Evolutionary conservation across 2,113 vertebrate genomes (phyloP).

Genomic region (Spheniscus mendiculus): DNA sequence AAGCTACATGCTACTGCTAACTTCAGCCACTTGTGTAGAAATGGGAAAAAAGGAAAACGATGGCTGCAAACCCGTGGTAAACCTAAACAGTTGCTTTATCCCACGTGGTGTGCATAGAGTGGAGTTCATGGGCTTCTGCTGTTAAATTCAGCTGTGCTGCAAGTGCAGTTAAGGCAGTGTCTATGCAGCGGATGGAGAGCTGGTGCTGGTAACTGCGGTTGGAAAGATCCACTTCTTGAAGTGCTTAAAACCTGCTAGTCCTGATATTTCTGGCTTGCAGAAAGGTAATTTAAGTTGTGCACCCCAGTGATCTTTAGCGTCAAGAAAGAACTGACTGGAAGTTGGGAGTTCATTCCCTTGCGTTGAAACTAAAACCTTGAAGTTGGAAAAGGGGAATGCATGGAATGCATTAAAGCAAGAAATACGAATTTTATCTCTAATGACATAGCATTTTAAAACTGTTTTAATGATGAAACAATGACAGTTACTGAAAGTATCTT

Average conservation of each 20-base stretch:
- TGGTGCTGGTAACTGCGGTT: neutral
- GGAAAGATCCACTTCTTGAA: neutral
- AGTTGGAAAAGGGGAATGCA: neutral
- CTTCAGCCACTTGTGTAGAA: neutral
- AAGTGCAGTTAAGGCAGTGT: too few species aligned
- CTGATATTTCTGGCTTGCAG: neutral
- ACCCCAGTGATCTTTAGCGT: rapidly evolving
- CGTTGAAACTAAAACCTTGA: neutral
- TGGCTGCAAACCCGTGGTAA: neutral
- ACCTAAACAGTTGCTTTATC: neutral
- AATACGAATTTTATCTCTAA: neutral
- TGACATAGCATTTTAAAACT: neutral
- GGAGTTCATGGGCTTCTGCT: rapidly evolving
- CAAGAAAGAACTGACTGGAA: neutral
- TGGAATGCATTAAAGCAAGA: neutral
- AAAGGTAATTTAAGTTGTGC: neutral
- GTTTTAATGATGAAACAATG: neutral
- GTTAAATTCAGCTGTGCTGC: neutral
- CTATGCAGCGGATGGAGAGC: neutral
- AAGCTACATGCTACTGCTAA: too few species aligned
- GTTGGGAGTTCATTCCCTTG: neutral
- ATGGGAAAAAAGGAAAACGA: neutral
- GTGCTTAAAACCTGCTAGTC: neutral
- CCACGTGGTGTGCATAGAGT: rapidly evolving
- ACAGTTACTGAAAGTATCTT: neutral